A percentile compares a stretch with the other conserved stretches of the same genome.
phyloP scores from a whole-genome alignment of 2,888 invertebrate genomes.

The Metallyticus violacea region DNA sequence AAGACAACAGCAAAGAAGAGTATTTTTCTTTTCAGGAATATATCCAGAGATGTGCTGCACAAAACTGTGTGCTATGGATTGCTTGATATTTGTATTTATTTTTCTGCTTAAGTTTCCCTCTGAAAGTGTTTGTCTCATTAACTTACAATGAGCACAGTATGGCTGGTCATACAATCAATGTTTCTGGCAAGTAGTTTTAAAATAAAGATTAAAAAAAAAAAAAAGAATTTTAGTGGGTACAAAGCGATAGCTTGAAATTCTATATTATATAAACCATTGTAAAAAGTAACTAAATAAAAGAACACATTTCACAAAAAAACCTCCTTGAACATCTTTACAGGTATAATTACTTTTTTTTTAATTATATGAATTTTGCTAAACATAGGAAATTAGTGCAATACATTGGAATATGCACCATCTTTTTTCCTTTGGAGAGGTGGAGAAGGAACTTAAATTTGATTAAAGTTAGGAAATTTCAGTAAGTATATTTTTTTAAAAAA shows the following conservation, averaged over 20 bases:
- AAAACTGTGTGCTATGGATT: neutral
- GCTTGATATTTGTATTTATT: neutral
- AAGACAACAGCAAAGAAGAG: neutral
- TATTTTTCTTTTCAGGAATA: conserved; percentile 15
- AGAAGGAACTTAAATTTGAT: neutral
- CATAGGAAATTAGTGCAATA: too few species aligned
- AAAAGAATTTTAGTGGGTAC: too few species aligned
- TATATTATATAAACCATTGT: too few species aligned
- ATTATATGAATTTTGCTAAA: too few species aligned
- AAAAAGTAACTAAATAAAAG: too few species aligned
- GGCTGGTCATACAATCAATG: conserved; percentile 34
- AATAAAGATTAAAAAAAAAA: too few species aligned
- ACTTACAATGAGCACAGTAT: conserved; percentile 27
- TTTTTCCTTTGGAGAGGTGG: neutral
- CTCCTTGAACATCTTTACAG: too few species aligned
- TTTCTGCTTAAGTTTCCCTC: conserved; percentile 30
- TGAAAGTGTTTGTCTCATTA: neutral
- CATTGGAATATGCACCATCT: too few species aligned
- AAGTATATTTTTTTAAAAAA: neutral
- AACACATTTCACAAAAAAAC: too few species aligned
- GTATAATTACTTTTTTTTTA: too few species aligned
- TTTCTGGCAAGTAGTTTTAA: conserved; percentile 30
- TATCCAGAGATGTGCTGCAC: neutral
- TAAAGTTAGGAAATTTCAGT: neutral
- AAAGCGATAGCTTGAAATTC: too few species aligned